These are phyloP conservation scores for Netelia inedita DNA, from an alignment of 2,888 invertebrate species.

Conservation along the genomic window DNA sequence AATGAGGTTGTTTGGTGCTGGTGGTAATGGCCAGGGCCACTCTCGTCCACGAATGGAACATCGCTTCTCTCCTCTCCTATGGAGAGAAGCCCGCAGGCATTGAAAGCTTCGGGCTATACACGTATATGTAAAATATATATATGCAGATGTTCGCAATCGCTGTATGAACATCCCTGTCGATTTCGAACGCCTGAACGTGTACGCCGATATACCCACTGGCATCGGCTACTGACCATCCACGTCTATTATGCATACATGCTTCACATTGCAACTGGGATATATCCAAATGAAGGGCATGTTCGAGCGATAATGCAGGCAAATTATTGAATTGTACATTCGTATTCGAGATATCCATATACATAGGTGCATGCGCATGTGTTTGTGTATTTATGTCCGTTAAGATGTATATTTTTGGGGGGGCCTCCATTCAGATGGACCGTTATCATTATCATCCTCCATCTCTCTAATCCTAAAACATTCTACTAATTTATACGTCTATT, in stretches of 20 bases:
- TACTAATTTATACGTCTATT: too few species aligned
- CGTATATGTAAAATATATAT: slow-evolving; percentile 22
- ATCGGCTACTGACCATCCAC: not conserved
- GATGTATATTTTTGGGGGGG: too few species aligned
- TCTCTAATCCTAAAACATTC: too few species aligned
- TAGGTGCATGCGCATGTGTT: not conserved
- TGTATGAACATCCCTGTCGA: slow-evolving; percentile 35
- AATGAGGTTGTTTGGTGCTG: slow-evolving; percentile 80
- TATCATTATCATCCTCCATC: too few species aligned
- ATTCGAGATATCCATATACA: not conserved
- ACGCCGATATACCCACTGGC: slow-evolving; percentile 11
- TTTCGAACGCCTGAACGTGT: slow-evolving; percentile 15
- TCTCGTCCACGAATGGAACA: slow-evolving; percentile 54
- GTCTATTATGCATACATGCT: not conserved
- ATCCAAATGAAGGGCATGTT: not conserved
- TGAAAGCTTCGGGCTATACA: slow-evolving; percentile 30
- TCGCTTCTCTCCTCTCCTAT: slow-evolving; percentile 35
- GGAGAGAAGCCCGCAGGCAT: slow-evolving; percentile 43
- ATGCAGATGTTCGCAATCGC: slow-evolving; percentile 23
- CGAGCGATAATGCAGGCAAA: not conserved
- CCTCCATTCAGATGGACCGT: too few species aligned
- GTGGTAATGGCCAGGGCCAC: slow-evolving; percentile 42
- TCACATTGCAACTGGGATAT: not conserved
- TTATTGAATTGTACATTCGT: not conserved
- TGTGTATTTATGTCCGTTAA: not conserved